Evolutionary conservation across 2,113 vertebrate species (phyloP).

Genomic region (Cottus gobio): DNA sequence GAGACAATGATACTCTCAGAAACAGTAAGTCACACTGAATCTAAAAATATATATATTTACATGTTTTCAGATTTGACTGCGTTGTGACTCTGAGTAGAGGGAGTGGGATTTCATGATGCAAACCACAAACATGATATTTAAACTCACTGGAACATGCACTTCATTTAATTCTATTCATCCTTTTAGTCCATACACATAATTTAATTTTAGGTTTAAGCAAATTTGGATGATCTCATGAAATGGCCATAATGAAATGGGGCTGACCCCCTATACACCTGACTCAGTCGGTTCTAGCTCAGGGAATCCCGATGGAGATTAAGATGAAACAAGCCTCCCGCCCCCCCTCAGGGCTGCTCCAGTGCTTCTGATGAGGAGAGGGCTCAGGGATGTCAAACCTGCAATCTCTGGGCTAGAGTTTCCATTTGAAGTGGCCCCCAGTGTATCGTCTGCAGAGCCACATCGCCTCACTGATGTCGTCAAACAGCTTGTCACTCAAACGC

Average conservation of each 20-base stretch:
- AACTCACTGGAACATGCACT: conserved; percentile 47
- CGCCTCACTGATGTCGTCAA: conserved; percentile 58
- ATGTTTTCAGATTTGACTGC: neutral
- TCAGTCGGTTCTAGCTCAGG: conserved; percentile 47
- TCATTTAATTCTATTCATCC: conserved; percentile 39
- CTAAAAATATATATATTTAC: neutral
- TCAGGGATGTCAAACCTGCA: conserved; percentile 65
- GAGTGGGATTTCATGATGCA: neutral
- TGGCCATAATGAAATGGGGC: conserved; percentile 58
- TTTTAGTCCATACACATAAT: conserved; percentile 10
- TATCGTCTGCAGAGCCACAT: conserved; percentile 34
- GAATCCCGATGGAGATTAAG: conserved; percentile 54
- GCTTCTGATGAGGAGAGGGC: conserved; percentile 58
- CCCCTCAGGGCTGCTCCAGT: conserved; percentile 38
- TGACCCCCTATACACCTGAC: conserved; percentile 51
- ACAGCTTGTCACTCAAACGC: conserved; percentile 59
- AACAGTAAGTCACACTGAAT: neutral
- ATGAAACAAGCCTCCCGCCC: conserved; percentile 39
- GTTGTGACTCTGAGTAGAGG: neutral
- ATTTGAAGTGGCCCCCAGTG: conserved; percentile 68
- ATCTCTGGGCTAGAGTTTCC: conserved; percentile 63
- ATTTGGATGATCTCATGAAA: conserved; percentile 52
- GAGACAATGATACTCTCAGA: neutral
- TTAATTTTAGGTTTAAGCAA: conserved; percentile 34
- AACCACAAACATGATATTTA: conserved; percentile 26